Evolutionary conservation across 2,888 invertebrate species (phyloP), one percentile per base, ranked within the genome.

Genomic region (Tromatobia lineatoria): DNA sequence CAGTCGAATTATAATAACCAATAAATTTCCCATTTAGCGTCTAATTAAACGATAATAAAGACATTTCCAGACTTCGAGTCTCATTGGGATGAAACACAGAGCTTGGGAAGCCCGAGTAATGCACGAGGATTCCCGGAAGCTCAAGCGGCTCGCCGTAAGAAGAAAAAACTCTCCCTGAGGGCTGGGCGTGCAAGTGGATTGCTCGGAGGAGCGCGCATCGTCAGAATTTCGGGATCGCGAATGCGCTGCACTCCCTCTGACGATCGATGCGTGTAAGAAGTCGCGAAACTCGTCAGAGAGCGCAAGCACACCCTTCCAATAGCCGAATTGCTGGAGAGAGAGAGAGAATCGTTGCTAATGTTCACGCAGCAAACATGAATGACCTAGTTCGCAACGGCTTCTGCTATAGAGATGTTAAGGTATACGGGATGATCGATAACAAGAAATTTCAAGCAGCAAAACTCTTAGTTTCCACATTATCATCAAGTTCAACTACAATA

Each of bases 231-330:
- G 61, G 61, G 61, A 38, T 59, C 59, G 7, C 34, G 18, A n/a
- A n/a, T 34, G 18, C 61, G n/a, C 10, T 38, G 38, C 64, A 10
- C 38, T 64, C 64, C 11, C 64, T 11, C 42, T 10, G 8, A 57
- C 80, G 76, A 83, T 83, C 83, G 83, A 83, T 77, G 73, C 54
- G 15, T 38, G 52, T 38, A 23, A 79, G 66, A 59, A 66, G 50
- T 67, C 59, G 54, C 76, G 70, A 59, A 80, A 83, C 67, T 76
- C 59, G 59, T 29, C 15, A 15, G 25, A 29, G 15, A 59, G 7
- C 29, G 29, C 25, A 13, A 23, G 54, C 29, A 29, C 25, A 29
- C 59, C 42, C 42, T 57, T 57, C 42, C 38, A 15, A 45, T 52
- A 70, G 29, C 76, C 50, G 23, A 73, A 77, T 70, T 47, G 71